phyloP scores from a whole-genome alignment of 2,888 invertebrate genomes.

The Polydrusus tereticollis region DNA sequence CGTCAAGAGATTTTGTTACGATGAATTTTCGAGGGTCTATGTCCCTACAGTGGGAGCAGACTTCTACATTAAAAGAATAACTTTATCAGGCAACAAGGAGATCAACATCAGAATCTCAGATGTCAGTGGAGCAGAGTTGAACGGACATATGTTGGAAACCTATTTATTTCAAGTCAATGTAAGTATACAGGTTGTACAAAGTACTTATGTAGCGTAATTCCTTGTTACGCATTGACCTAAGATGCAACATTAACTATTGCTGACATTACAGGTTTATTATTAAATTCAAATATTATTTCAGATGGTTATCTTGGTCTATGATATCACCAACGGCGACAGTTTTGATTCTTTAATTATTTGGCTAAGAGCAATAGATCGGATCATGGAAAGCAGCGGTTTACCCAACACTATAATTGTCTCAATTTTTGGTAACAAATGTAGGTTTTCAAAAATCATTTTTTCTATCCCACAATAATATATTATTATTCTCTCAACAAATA shows the following conservation, averaged over 20 bases:
- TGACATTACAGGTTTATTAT: no score
- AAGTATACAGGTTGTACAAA: constrained; percentile 59
- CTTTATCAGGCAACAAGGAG: constrained; percentile 70
- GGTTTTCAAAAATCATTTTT: constrained; percentile 25
- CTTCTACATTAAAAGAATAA: constrained; percentile 77
- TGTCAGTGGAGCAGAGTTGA: constrained; percentile 83
- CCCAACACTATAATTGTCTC: constrained; percentile 53
- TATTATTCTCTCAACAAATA: not conserved
- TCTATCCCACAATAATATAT: no score
- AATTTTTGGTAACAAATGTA: constrained; percentile 78
- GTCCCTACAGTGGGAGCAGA: constrained; percentile 80
- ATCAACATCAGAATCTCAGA: constrained; percentile 86
- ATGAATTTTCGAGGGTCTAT: constrained; percentile 74
- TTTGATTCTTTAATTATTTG: constrained; percentile 83
- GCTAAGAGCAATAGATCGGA: constrained; percentile 72
- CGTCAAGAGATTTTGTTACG: constrained; percentile 75
- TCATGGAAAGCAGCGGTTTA: constrained; percentile 67
- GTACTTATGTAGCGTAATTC: no score
- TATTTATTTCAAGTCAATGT: constrained; percentile 80
- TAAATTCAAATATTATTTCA: constrained; percentile 62
- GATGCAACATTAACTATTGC: no score
- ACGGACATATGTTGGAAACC: constrained; percentile 83
- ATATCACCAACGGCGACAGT: constrained; percentile 84
- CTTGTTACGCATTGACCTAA: no score
- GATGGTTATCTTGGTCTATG: constrained; percentile 86